A percentile compares a stretch with the other conserved stretches of the same genome.
Conservation (phyloP, 2,797 vertebrate species). For the Rhabdophis nuchalis region DNA sequence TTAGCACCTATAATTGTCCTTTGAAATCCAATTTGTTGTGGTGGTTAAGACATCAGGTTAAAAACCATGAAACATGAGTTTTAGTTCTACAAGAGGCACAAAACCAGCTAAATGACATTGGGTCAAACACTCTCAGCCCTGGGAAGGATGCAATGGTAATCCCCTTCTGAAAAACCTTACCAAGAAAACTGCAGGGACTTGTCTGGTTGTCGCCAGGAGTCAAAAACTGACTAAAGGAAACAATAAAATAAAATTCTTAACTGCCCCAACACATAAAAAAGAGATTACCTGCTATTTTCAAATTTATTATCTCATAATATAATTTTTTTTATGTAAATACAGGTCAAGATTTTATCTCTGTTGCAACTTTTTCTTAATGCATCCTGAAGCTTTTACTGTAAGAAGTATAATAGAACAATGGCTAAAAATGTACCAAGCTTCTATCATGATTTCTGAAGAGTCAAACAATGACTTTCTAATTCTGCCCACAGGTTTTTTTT, state of each 20-base stretch:
- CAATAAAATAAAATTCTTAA: background rate
- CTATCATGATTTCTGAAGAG: background rate
- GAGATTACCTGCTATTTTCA: background rate
- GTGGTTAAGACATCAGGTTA: background rate
- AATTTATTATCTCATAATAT: background rate
- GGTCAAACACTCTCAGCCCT: background rate
- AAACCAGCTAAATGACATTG: background rate
- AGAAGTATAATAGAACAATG: background rate
- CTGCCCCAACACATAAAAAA: background rate
- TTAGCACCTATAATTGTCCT: background rate
- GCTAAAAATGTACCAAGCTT: background rate
- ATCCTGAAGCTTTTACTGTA: background rate
- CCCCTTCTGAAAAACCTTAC: background rate
- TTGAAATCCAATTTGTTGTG: background rate
- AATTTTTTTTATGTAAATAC: background rate
- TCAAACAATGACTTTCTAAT: background rate
- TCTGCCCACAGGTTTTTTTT: background rate
- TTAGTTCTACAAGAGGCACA: background rate
- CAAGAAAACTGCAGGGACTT: background rate
- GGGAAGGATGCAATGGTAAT: background rate
- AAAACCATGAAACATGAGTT: background rate
- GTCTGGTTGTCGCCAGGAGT: background rate
- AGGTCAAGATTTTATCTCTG: background rate
- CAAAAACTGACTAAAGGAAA: background rate
- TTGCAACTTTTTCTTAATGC: background rate